Conservation (phyloP, 1,140 invertebrate species). For the Zophobas atratus region DNA sequence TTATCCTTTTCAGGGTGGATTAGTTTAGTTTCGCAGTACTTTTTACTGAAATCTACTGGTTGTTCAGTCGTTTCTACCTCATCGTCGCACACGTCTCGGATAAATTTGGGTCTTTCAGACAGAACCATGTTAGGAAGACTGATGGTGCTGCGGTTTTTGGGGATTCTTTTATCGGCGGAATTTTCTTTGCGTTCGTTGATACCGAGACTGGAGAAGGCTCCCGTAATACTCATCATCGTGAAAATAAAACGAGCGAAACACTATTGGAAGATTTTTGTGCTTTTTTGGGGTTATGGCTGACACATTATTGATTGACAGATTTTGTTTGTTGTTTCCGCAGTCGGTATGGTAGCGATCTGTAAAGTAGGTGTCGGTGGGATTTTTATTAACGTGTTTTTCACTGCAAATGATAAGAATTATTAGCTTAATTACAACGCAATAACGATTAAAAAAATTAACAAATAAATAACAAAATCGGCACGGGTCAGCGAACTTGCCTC, state of each 20-base stretch:
- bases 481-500: too few species aligned
- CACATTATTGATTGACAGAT: too few species aligned
- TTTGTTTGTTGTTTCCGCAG: too few species aligned
- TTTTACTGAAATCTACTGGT: conserved; percentile 78
- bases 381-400: too few species aligned
- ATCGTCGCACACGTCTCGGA: conserved; percentile 63
- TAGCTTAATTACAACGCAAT: too few species aligned
- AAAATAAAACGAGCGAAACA: neutral
- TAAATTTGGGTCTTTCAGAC: neutral
- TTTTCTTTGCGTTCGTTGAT: conserved; percentile 8
- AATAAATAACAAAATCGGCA: too few species aligned
- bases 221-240: conserved; percentile 16
- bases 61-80: conserved; percentile 75
- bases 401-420: too few species aligned
- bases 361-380: too few species aligned
- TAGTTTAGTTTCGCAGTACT: conserved; percentile 73
- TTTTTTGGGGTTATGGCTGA: too few species aligned
- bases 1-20: conserved; percentile 5
- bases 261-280: too few species aligned
- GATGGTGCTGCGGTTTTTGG: conserved; percentile 15
- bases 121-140: conserved; percentile 7
- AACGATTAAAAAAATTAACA: too few species aligned
- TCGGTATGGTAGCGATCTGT: too few species aligned
- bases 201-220: conserved; percentile 5
- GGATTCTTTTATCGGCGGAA: neutral